Conservation (phyloP, 1,140 invertebrate genomes). For the Ceratoteleas bidentatus region DNA sequence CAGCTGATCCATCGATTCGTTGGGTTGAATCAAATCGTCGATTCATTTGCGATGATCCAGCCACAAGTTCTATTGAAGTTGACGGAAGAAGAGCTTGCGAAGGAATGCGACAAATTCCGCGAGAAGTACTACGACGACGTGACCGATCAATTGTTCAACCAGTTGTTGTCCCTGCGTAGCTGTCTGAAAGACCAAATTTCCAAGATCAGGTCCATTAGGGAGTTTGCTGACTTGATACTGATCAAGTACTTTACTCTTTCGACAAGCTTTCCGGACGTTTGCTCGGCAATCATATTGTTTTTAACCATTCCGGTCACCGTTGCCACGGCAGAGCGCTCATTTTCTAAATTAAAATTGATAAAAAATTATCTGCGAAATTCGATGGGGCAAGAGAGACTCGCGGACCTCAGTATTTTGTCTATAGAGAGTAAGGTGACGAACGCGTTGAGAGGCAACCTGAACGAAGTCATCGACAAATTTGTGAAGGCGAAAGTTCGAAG, state of each 20-base stretch:
- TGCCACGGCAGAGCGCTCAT: conserved; percentile 53
- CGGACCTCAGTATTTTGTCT: conserved; percentile 25
- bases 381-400: conserved; percentile 43
- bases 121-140: conserved; percentile 13
- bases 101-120: background rate
- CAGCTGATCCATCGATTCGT: conserved; percentile 36
- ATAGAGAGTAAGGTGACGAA: conserved; percentile 27
- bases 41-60: conserved; percentile 41
- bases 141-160: conserved; percentile 24
- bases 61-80: conserved; percentile 20
- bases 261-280: conserved; percentile 42
- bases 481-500: conserved; percentile 13
- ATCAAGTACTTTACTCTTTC: conserved; percentile 36
- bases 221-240: conserved; percentile 26
- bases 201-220: conserved; percentile 12
- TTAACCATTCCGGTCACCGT: conserved; percentile 57
- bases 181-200: conserved; percentile 28
- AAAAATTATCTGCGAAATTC: conserved; percentile 60
- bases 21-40: conserved; percentile 38
- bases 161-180: conserved; percentile 36
- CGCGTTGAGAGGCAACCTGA: background rate
- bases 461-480: conserved; percentile 4
- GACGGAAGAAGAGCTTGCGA: conserved; percentile 10
- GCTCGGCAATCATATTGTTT: conserved; percentile 33
- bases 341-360: conserved; percentile 60